Evolutionary conservation across 2,888 invertebrate species (phyloP), one percentile per base, ranked within the genome.

Genomic region (Acholoe squamosa): DNA sequence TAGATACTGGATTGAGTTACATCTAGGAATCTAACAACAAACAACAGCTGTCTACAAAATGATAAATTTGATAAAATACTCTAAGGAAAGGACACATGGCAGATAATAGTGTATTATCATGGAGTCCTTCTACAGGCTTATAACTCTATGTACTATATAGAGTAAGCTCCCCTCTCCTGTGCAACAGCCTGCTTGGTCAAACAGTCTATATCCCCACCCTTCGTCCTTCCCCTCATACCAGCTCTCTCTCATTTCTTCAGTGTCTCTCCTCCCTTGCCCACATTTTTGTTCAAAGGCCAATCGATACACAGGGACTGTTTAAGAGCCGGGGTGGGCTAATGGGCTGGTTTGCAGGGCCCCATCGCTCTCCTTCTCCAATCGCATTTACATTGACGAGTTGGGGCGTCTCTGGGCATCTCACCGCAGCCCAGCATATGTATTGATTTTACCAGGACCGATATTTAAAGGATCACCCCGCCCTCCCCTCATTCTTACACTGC

Each of bases 321-420:
- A 61, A 61, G 61, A 61, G 22, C 61, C 3, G 22, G 61, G n/a
- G 61, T 7, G 28, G 71, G 0, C 71, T 71, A 71, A 71, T 71
- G 71, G 71, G 71, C 28, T 28, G 71, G 12, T 71, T 71, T 28
- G 28, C 71, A 28, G 5, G 28, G 28, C 12, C 19, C 28, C 71
- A 28, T 71, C 71, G 31, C 71, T 16, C 71, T 22, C 31, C 71
- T 71, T 71, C 28, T 25, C 71, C 71, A 71, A 71, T 71, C 28
- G 71, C 71, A 71, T 71, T 71, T 71, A 28, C 71, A 71, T 71
- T 71, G 71, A 71, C 71, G 71, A 25, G n/a, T 5, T 25, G 25
- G 25, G n/a, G 28, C 28, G 28, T 28, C 71, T 28, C 3, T 1
- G 28, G 25, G 28, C 28, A 22, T 28, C 28, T 28, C 71, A 16